Evolutionary conservation across 2,113 vertebrate genomes (phyloP).

Genomic region (Platysternon megacephalum): DNA sequence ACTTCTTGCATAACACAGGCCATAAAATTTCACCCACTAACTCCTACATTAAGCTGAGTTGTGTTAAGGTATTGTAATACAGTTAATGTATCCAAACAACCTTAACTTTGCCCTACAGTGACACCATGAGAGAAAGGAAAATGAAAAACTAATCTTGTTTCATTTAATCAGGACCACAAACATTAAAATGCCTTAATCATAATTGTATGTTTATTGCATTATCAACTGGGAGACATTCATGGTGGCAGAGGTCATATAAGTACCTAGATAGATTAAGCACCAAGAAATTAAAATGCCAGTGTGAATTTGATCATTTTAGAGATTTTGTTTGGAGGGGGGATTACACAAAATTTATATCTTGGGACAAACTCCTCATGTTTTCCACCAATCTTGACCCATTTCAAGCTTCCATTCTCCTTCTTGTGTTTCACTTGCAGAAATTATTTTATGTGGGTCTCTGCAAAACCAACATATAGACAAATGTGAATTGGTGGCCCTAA

Average conservation of each 20-base stretch:
- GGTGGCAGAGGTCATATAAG: not conserved
- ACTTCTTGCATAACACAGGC: not conserved
- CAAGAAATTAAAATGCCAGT: not conserved
- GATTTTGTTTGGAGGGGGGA: conserved; percentile 31
- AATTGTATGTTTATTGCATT: not conserved
- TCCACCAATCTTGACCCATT: conserved; percentile 39
- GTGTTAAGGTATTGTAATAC: not conserved
- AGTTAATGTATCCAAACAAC: not conserved
- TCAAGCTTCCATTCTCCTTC: not conserved
- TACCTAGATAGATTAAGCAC: not conserved
- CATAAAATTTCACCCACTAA: not conserved
- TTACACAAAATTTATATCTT: conserved; percentile 29
- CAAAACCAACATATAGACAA: not conserved
- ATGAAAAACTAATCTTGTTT: not conserved
- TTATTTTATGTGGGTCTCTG: not conserved
- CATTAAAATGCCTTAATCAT: not conserved
- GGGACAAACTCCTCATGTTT: conserved; percentile 12
- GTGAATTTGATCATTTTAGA: not conserved
- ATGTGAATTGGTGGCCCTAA: conserved; percentile 8
- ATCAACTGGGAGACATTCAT: conserved; percentile 9
- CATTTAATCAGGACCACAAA: not conserved
- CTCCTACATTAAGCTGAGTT: not conserved
- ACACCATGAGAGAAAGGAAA: not conserved
- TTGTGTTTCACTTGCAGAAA: not conserved
- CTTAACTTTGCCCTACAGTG: not conserved